Base-by-base conservation (phyloP, 2,113 vertebrate species). In the Cryptotis parvus region DNA sequence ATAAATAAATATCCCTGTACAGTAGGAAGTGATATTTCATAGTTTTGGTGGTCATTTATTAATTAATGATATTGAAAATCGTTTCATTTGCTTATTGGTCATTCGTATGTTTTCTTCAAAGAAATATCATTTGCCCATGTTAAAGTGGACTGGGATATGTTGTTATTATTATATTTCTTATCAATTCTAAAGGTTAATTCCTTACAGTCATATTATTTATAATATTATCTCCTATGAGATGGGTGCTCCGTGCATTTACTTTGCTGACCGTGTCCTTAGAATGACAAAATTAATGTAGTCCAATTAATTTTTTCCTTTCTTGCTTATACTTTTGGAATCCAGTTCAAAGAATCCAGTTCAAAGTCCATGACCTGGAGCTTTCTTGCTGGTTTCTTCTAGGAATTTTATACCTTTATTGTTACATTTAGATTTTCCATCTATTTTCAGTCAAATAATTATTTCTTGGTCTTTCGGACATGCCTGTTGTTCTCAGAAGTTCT, bases 171-270 rank as follows among this genome's bases (percentile, higher is more conserved):
- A n/a, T 74, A 7, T 75, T 81, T 39, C 37, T 33, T 72, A 49
- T 29, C 24, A 37, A 49, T 45, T 75, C 39, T 69, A 63, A 58
- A 49, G 58, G 29, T 75, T 74, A 84, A 29, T 49, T 78, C 52
- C 35, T 79, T 79, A 43, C 37, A 66, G 29, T n/a, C 29, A 55
- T 39, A n/a, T 70, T 6, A n/a, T 52, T 52, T 16, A 9, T 76
- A 76, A 27, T 43, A 72, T 72, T 73, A 70, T 72, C 74, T 72
- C 61, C 45, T 24, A 58, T 84, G 10, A 49, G 10, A 14, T 72
- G 14, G 29, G 43, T 41, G 49, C 5, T n/a, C 41, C 89, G 41
- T 49, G 4, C 72, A 84, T 89, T 84, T 33, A 79, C n/a, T 92
- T 35, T 10, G 2, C 33, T 66, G 26, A 35, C 72, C 73, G 66